Percentiles rank a stretch among this genome's conserved stretches.
phyloP scores from a whole-genome alignment of 2,797 vertebrate genomes.

The Sylvia borin region DNA sequence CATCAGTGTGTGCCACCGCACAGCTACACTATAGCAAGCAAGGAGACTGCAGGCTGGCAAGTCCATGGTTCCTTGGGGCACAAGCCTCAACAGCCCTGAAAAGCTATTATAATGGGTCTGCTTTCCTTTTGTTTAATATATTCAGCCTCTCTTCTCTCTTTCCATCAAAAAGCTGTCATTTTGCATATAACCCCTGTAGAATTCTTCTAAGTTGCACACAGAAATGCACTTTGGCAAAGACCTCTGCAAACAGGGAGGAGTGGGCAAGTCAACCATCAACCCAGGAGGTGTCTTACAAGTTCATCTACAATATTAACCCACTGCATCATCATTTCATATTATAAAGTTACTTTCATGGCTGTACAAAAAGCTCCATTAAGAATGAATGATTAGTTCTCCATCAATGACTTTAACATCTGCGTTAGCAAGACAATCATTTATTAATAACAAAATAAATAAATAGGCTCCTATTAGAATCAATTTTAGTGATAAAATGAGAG shows the following conservation, averaged over 20 bases:
- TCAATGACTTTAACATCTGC: neutral
- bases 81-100: neutral
- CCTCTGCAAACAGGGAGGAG: neutral
- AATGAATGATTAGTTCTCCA: neutral
- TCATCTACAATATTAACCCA: neutral
- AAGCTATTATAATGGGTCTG: neutral
- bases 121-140: neutral
- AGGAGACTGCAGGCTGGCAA: neutral
- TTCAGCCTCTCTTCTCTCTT: neutral
- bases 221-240: neutral
- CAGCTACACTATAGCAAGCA: fast-evolving
- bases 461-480: neutral
- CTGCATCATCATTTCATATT: neutral
- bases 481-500: neutral
- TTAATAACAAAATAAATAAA: neutral
- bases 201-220: neutral
- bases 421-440: neutral
- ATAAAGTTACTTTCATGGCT: neutral
- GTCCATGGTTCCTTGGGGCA: fast-evolving
- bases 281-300: neutral
- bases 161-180: neutral
- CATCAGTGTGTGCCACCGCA: neutral
- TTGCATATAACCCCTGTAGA: neutral
- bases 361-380: neutral
- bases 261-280: neutral